Percentiles rank a stretch among this genome's conserved stretches.
Evolutionary conservation across 2,888 invertebrate species (phyloP).

Genomic region (Aleiodes alternator): DNA sequence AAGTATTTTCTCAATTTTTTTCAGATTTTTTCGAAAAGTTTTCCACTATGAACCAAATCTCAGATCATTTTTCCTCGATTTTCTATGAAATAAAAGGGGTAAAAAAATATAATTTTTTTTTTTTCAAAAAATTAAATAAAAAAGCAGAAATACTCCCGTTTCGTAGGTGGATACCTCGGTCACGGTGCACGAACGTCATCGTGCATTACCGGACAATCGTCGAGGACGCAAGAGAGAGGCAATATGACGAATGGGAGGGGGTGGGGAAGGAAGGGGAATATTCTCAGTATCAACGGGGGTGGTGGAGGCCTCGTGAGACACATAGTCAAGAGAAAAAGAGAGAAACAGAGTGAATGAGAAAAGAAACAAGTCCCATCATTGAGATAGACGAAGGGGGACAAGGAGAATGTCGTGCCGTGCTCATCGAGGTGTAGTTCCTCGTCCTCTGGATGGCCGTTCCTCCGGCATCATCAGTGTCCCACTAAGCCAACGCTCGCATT

Average conservation of each 20-base stretch:
- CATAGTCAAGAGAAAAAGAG: conserved; percentile 56
- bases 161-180: conserved; percentile 71
- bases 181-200: conserved; percentile 70
- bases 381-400: conserved; percentile 64
- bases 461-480: conserved; percentile 74
- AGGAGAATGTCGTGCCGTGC: conserved; percentile 73
- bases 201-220: conserved; percentile 68
- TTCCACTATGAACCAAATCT: too few relatives aligned
- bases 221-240: conserved; percentile 63
- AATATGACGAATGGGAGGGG: conserved; percentile 6
- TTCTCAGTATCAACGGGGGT: conserved; percentile 42
- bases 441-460: conserved; percentile 69
- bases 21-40: too few relatives aligned
- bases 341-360: conserved; percentile 41
- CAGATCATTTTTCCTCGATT: too few relatives aligned
- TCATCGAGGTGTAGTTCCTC: conserved; percentile 76
- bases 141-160: conserved; percentile 59
- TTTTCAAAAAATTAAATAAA: conserved; percentile 2
- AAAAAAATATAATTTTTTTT: not conserved
- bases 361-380: conserved; percentile 47
- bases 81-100: too few relatives aligned
- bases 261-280: conserved; percentile 32
- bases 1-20: too few relatives aligned
- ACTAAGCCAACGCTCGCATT: conserved; percentile 71
- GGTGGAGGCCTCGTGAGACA: conserved; percentile 49